A percentile compares a stretch with the other conserved stretches of the same genome.
phyloP scores from a whole-genome alignment of 2,888 invertebrate genomes.

The Cryptocephalus primarius region DNA sequence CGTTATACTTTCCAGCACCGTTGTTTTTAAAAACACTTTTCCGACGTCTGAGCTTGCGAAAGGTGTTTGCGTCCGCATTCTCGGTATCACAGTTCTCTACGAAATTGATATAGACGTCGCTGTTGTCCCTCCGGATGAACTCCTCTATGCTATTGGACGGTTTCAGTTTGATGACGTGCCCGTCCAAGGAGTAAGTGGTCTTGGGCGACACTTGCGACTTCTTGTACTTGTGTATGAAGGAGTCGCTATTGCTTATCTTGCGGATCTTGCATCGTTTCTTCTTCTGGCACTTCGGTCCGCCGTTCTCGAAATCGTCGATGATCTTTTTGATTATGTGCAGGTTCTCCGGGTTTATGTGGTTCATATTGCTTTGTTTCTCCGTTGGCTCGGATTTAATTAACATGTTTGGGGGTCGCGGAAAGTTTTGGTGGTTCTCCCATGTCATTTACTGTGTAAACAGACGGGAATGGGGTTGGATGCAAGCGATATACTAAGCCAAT shows the following conservation, averaged over 20 bases:
- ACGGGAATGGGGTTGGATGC: too few species aligned
- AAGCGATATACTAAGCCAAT: too few species aligned
- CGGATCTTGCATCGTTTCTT: constrained; percentile 11
- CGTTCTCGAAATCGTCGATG: constrained; percentile 30
- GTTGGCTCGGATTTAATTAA: constrained; percentile 11
- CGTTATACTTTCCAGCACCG: constrained; percentile 6
- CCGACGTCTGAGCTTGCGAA: constrained; percentile 9
- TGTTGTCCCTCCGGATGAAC: constrained; percentile 22
- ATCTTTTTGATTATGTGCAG: constrained; percentile 32
- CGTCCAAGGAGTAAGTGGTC: constrained; percentile 19
- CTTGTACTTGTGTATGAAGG: constrained; percentile 23
- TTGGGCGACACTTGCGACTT: constrained; percentile 26
- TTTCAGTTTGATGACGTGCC: constrained; percentile 17
- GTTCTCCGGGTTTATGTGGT: constrained; percentile 23
- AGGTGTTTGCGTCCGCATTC: constrained; percentile 25
- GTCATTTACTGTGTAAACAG: too few species aligned
- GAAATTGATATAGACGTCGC: constrained; percentile 29
- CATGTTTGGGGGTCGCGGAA: constrained; percentile 5
- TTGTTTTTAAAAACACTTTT: constrained; percentile 17
- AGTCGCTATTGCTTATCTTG: constrained; percentile 24
- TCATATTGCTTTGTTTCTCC: constrained; percentile 13
- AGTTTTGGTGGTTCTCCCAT: not conserved
- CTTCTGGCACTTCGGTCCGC: constrained; percentile 6
- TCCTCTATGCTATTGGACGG: constrained; percentile 20
- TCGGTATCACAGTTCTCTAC: constrained; percentile 25